Base-by-base conservation (phyloP, 2,113 vertebrate species). In the Hemichromis elongatus region DNA sequence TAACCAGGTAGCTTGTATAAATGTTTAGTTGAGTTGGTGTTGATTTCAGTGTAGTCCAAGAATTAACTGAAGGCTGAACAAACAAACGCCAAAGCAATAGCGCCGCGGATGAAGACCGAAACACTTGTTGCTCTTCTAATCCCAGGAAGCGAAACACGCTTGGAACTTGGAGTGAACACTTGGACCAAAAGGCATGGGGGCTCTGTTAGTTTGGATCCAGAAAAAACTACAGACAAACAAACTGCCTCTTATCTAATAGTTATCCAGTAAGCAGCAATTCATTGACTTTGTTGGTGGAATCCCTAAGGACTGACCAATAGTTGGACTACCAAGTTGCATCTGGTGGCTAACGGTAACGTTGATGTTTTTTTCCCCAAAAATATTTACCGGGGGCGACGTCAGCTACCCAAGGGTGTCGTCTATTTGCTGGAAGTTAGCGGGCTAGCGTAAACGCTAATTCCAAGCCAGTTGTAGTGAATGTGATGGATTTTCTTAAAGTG, bases 141-240 rank as follows among this genome's bases (percentile, higher is more conserved):
- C 93, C 92, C 96, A 97, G 98, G 97, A 98, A 97, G 97, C 96
- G 96, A 96, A 96, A 96, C 93, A 90, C 93, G 93, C 81, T 92
- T 45, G 89, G 92, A 89, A 92, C 85, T 50, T 92, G 45, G 63
- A 89, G 89, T 89, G 90, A 92, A 90, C 83, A 79, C 47, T 83
- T 70, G 86, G 90, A 88, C 37, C n/a, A 11, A 63, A 85, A 91
- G 89, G 84, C 94, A 89, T 93, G 93, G 86, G 30, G 75, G 7
- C 61, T 16, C 37, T 63, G 13, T 11, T 83, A 83, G 50, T 82
- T n/a, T 52, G 16, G 82, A 55, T 78, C 82, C 52, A 54, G 56
- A 77, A 80, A 80, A 75, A 89, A 86, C 81, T 66, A 18, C 30
- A 45, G n/a, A 33, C 80, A 28, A 77, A 56, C 53, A 12, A 56